Percentiles rank a stretch among this genome's conserved stretches.
Conservation (phyloP, 2,113 vertebrate species). For the Monopterus albus region DNA sequence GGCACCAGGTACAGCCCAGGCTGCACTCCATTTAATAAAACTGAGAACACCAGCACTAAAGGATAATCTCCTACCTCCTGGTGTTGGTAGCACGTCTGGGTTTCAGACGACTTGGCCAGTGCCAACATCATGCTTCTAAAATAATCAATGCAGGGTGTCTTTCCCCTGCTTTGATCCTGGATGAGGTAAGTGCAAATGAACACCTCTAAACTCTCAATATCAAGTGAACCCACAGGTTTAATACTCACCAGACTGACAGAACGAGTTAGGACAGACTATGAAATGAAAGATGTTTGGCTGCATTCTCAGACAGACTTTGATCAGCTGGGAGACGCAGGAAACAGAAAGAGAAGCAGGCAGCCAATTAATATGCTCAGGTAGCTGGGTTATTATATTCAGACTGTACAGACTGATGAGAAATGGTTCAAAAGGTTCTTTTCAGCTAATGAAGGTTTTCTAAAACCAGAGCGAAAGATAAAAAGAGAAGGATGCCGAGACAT, state of each 20-base stretch:
- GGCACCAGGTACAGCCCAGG: neutral
- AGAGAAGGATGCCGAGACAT: neutral
- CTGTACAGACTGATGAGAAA: neutral
- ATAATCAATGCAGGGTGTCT: neutral
- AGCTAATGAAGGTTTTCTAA: neutral
- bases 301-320: conserved; percentile 29
- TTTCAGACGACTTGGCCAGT: neutral
- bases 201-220: neutral
- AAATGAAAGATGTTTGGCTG: conserved; percentile 40
- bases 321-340: conserved; percentile 4
- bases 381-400: neutral
- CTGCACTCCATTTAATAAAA: neutral
- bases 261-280: neutral
- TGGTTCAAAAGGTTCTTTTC: neutral
- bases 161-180: conserved; percentile 35
- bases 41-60: neutral
- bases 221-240: conserved; percentile 14
- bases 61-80: neutral
- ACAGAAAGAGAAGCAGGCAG: neutral
- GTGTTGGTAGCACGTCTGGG: neutral
- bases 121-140: conserved; percentile 29
- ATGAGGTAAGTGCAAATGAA: conserved; percentile 33
- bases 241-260: conserved; percentile 4
- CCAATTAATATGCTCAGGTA: neutral
- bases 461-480: neutral